These are phyloP conservation scores for Chloropsis cyanopogon DNA, from an alignment of 2,113 vertebrate species.

Conservation along the genomic window DNA sequence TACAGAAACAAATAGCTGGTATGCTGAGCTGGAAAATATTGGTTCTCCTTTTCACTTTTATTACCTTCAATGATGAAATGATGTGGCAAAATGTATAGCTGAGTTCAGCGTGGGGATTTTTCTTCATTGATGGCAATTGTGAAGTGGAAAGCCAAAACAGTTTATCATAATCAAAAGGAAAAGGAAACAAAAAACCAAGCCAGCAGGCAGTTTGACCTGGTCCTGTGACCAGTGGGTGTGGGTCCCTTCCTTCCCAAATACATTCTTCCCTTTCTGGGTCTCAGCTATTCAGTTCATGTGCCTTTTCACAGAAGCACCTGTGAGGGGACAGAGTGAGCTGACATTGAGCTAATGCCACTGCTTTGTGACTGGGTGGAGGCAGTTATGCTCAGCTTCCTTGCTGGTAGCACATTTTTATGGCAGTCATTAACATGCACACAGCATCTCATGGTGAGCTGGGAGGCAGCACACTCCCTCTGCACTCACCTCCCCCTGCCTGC, in stretches of 20 bases:
- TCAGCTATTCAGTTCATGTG: not conserved
- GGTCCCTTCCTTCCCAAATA: slow-evolving; percentile 31
- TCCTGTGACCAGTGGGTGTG: not conserved
- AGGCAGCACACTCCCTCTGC: not conserved
- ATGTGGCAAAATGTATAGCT: not conserved
- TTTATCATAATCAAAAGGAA: slow-evolving; percentile 26
- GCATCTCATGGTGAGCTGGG: not conserved
- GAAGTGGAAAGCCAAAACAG: not conserved
- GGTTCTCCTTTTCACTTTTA: not conserved
- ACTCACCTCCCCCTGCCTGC: not conserved
- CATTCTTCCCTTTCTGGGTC: not conserved
- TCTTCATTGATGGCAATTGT: not conserved
- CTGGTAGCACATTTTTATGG: not conserved
- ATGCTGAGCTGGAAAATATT: not conserved
- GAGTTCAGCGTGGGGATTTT: not conserved
- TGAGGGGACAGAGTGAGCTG: not conserved
- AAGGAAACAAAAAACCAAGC: slow-evolving; percentile 6
- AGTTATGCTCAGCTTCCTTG: not conserved
- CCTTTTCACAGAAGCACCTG: slow-evolving; percentile 30
- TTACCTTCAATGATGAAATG: not conserved
- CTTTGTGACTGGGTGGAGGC: not conserved
- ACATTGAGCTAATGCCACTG: not conserved
- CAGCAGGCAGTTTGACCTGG: slow-evolving; percentile 33
- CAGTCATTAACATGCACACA: not conserved
- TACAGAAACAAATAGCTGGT: not conserved